Percentiles rank a stretch among this genome's conserved stretches.
These are phyloP conservation scores for Corydoras sp. DNA, from an alignment of 2,113 vertebrate genomes.

Conservation along the genomic window DNA sequence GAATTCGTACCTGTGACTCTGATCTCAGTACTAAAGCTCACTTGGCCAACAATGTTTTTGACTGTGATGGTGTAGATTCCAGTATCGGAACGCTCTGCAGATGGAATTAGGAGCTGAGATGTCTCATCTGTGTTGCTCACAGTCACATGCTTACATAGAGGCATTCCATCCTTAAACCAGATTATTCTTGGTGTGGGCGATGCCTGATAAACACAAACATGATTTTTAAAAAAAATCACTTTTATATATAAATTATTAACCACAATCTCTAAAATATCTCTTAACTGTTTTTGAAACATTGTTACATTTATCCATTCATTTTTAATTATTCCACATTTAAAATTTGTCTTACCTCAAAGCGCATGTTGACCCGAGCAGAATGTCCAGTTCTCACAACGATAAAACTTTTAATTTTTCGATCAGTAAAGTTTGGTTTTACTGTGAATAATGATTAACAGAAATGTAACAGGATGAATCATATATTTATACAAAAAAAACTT, in stretches of 20 bases:
- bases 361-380: slow-evolving; percentile 64
- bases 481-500: too few relatives aligned
- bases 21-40: slow-evolving; percentile 68
- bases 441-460: slow-evolving; percentile 10
- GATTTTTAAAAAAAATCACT: too few relatives aligned
- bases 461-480: too few relatives aligned
- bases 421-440: slow-evolving; percentile 75
- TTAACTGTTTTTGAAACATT: too few relatives aligned
- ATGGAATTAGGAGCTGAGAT: slow-evolving; percentile 70
- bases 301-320: too few relatives aligned
- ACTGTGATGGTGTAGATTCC: slow-evolving; percentile 72
- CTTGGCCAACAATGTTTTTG: slow-evolving; percentile 63
- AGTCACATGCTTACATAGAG: slow-evolving; percentile 59
- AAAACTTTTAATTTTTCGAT: slow-evolving; percentile 65
- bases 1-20: slow-evolving; percentile 71
- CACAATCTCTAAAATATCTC: too few relatives aligned
- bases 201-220: slow-evolving; percentile 55
- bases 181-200: slow-evolving; percentile 67
- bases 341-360: slow-evolving; percentile 68
- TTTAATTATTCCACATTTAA: background rate
- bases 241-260: too few relatives aligned
- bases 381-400: slow-evolving; percentile 71
- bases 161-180: slow-evolving; percentile 77
- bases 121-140: slow-evolving; percentile 60
- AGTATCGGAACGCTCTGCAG: slow-evolving; percentile 62